These are phyloP conservation scores for Brachystomella parvula DNA, from an alignment of 1,140 invertebrate species.

Conservation along the genomic window DNA sequence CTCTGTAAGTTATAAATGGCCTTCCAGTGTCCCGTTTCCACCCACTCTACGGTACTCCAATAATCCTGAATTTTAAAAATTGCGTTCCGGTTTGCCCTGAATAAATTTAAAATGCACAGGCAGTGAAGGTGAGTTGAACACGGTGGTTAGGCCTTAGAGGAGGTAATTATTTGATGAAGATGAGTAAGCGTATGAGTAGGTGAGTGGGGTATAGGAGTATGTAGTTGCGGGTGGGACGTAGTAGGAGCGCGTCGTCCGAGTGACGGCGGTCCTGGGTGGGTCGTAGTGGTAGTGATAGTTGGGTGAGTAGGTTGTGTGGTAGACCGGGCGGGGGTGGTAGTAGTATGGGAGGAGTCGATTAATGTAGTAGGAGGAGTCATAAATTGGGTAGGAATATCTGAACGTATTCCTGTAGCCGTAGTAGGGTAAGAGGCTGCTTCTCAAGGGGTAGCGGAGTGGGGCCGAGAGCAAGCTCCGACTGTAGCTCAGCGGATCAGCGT, in stretches of 20 bases:
- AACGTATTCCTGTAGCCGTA: neutral
- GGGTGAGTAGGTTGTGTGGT: conserved; percentile 3
- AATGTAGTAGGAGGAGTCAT: conserved; percentile 5
- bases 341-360: conserved; percentile 2
- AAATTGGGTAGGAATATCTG: neutral
- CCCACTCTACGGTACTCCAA: no score
- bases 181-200: conserved; percentile 1
- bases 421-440: neutral
- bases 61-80: no score
- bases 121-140: neutral
- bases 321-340: conserved; percentile 10
- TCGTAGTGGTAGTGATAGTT: conserved; percentile 13
- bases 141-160: neutral
- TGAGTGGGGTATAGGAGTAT: neutral
- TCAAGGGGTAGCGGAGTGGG: neutral
- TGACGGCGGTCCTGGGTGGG: neutral
- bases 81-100: neutral
- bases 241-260: neutral
- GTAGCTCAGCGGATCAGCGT: conserved; percentile 4
- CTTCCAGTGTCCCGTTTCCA: no score
- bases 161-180: neutral
- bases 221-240: neutral
- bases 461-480: neutral
- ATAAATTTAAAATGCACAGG: neutral
- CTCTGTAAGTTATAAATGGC: no score